Percentiles rank a stretch among this genome's conserved stretches.
Evolutionary conservation across 1,140 invertebrate genomes (phyloP).

Genomic region (Drosophila lacertosa): DNA sequence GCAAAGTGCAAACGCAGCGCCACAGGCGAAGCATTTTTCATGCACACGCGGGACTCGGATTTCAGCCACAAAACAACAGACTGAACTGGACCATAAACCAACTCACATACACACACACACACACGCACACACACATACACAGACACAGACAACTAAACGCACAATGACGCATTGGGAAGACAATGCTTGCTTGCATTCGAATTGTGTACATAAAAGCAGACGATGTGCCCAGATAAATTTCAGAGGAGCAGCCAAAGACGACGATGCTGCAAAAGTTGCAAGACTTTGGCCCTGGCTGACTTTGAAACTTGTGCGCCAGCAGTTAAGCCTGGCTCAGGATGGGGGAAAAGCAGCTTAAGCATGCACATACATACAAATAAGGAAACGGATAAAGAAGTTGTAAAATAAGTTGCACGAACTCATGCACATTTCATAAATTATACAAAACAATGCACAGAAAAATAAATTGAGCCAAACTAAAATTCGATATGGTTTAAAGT

Average conservation of each 20-base stretch:
- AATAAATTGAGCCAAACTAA: conserved; percentile 18
- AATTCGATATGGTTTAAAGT: conserved; percentile 1
- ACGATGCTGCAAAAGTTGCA: conserved; percentile 66
- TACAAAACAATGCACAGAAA: conserved; percentile 42
- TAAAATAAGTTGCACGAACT: conserved; percentile 74
- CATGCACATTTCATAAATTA: conserved; percentile 54
- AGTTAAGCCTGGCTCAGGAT: conserved; percentile 63
- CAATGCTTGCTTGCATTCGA: conserved; percentile 52
- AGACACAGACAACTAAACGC: conserved; percentile 1
- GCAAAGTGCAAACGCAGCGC: conserved; percentile 72
- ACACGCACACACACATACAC: conserved; percentile 25
- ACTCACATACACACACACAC: conserved; percentile 31
- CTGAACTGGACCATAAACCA: conserved; percentile 76
- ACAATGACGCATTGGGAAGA: conserved; percentile 15
- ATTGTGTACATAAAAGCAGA: conserved; percentile 48
- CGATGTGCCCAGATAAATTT: conserved; percentile 74
- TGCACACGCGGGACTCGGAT: conserved; percentile 48
- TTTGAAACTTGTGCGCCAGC: conserved; percentile 74
- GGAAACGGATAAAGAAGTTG: conserved; percentile 76
- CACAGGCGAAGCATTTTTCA: conserved; percentile 58
- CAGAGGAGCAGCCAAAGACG: conserved; percentile 48
- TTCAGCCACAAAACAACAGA: conserved; percentile 74
- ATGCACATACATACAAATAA: conserved; percentile 61
- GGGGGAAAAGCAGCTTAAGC: conserved; percentile 63
- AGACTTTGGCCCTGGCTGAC: conserved; percentile 56